Evolutionary conservation across 2,113 vertebrate genomes (phyloP).

Genomic region (Alaudala cheleensis): DNA sequence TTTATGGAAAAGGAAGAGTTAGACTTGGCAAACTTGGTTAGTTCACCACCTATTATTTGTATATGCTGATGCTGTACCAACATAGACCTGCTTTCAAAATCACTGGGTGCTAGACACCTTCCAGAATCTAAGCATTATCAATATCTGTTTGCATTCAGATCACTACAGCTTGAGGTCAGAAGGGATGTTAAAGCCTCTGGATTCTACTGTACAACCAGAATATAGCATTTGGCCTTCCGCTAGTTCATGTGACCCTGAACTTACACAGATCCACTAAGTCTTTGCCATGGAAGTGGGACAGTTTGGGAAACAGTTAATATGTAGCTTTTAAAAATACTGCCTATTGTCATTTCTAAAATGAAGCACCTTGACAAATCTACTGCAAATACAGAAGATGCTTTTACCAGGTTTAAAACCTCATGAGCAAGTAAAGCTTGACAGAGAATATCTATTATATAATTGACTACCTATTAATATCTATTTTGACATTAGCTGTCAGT

Average conservation of each 20-base stretch:
- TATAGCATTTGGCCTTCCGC: neutral
- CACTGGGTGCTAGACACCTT: neutral
- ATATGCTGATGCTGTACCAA: neutral
- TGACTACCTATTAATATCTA: neutral
- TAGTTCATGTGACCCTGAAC: neutral
- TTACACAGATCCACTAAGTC: neutral
- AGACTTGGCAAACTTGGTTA: neutral
- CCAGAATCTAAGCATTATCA: neutral
- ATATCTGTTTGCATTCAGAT: neutral
- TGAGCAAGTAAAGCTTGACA: neutral
- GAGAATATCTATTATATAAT: neutral
- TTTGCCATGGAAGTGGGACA: neutral
- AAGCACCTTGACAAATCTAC: neutral
- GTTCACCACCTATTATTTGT: neutral
- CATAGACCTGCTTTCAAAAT: neutral
- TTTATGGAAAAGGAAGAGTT: neutral
- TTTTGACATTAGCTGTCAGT: neutral
- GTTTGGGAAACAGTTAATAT: neutral
- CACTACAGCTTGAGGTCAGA: neutral
- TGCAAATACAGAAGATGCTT: neutral
- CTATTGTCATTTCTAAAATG: neutral
- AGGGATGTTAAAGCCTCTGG: neutral
- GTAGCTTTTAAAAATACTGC: neutral
- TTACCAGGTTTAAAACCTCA: neutral
- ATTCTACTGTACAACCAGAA: neutral